Evolutionary conservation across 2,888 invertebrate genomes (phyloP), one percentile per base, ranked within the genome.

Genomic region (Sesamia inferens): DNA sequence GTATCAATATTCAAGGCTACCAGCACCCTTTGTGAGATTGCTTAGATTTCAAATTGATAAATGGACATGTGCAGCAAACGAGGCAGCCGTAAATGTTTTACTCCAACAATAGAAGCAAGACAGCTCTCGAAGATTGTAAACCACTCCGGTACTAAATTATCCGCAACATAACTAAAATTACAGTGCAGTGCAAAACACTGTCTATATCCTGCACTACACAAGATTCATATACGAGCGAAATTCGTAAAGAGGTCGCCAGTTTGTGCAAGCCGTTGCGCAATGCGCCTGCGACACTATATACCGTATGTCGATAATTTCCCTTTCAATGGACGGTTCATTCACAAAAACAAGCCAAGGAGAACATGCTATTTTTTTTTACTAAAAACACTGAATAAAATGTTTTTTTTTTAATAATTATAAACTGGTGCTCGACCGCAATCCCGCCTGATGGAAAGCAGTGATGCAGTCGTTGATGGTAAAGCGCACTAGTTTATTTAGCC

Each of bases 281-380:
- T 82, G 79, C 80, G 81, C 81, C 82, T 83, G 88, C 86, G 89
- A 83, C 84, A 81, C 83, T 78, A 78, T 70, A 66, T 77, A 83
- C 85, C 79, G 81, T 85, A 82, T 71, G 78, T 76, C 65, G 73
- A 74, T 85, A 87, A 85, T 85, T 86, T 90, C 81, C 84, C 88
- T 91, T 90, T 89, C 89, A 90, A 89, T 89, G 85, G 78, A 74
- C 84, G 81, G 72, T 86, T 86, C 88, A 89, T 88, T 89, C 87
- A 90, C 78, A 78, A 84, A 65, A 81, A 79, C 39, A 39, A 73
- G 71, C 76, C 84, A 86, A 82, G 81, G 81, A 79, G 70, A 82
- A 78, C 76, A 58, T 71, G 58, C 57, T 31, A 64, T 31, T 68
- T 82, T 68, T 82, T 80, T 85, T 82, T 75, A 65, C 71, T 48